These are phyloP conservation scores for Zapornia atra DNA, from an alignment of 2,113 vertebrate genomes.

Conservation along the genomic window DNA sequence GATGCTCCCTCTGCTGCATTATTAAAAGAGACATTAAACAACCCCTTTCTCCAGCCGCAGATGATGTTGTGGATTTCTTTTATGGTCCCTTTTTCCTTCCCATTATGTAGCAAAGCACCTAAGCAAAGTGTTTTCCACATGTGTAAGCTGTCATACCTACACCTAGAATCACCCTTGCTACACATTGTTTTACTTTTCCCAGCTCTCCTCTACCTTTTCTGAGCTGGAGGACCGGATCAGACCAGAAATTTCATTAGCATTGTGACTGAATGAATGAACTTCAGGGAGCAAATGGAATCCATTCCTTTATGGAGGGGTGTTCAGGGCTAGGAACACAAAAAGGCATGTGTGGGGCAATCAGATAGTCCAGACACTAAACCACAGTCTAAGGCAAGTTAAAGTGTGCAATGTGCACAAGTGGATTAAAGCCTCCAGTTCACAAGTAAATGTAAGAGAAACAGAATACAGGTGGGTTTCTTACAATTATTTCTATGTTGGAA, in stretches of 20 bases:
- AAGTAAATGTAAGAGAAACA: neutral
- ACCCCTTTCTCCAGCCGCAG: neutral
- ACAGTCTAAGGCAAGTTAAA: neutral
- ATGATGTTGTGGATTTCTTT: neutral
- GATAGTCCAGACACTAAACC: neutral
- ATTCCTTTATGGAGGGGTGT: neutral
- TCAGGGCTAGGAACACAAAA: neutral
- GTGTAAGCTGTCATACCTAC: neutral
- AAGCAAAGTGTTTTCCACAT: neutral
- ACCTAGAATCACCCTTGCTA: neutral
- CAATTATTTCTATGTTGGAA: neutral
- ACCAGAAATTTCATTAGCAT: neutral
- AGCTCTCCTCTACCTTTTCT: neutral
- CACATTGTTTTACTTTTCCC: neutral
- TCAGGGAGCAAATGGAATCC: neutral
- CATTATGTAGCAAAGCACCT: neutral
- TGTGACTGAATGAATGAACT: neutral
- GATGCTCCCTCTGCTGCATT: neutral
- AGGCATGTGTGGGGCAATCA: accelerated
- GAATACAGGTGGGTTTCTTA: neutral
- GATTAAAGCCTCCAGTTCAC: neutral
- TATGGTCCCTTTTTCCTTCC: neutral
- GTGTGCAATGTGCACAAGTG: neutral
- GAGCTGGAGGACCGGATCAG: neutral
- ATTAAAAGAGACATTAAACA: neutral